These are phyloP conservation scores for Apaloderma vittatum DNA, from an alignment of 2,113 vertebrate genomes.

Conservation along the genomic window DNA sequence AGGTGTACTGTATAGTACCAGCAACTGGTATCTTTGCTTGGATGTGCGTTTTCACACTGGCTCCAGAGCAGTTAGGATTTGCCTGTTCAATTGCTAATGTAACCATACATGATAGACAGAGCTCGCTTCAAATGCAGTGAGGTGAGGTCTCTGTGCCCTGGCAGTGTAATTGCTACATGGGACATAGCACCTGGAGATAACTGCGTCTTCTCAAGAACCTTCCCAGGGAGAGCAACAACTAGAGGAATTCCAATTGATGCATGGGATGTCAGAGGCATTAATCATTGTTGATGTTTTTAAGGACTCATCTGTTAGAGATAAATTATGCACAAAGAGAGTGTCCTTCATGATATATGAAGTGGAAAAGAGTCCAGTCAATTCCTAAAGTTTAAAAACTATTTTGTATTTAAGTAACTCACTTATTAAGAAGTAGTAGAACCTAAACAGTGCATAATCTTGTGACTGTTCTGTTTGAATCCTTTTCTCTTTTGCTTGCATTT, in stretches of 20 bases:
- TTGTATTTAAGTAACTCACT: neutral
- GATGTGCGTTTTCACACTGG: neutral
- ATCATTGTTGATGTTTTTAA: neutral
- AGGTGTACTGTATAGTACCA: neutral
- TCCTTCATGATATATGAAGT: neutral
- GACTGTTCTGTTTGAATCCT: neutral
- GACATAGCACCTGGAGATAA: neutral
- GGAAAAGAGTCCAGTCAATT: neutral
- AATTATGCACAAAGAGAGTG: neutral
- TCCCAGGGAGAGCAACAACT: neutral
- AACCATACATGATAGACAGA: neutral
- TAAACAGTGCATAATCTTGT: neutral
- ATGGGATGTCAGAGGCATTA: neutral
- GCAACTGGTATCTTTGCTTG: neutral
- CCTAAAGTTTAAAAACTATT: neutral
- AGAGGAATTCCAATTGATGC: neutral
- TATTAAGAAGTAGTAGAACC: neutral
- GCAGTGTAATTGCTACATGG: neutral
- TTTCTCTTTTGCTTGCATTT: neutral
- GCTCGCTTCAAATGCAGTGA: neutral
- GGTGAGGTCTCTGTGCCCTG: neutral
- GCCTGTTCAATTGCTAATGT: neutral
- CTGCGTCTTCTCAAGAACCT: neutral
- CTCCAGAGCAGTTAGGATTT: neutral
- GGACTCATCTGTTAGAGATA: neutral